phyloP scores from a whole-genome alignment of 2,797 vertebrate species.

The Enteromius thamalakanensis region DNA sequence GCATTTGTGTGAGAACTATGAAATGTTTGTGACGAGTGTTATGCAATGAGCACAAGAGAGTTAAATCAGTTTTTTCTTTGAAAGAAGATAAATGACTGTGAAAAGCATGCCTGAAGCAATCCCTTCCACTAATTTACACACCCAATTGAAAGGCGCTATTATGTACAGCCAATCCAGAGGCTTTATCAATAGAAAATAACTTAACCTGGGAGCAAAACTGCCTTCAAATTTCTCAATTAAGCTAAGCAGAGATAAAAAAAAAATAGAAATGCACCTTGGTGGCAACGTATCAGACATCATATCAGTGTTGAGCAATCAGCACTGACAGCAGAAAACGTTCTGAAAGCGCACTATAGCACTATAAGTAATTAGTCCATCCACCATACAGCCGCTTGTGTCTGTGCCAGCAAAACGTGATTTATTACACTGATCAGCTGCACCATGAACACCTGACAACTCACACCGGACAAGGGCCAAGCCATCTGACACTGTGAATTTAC shows the following conservation, averaged over 20 bases:
- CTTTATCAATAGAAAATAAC: conserved; percentile 36
- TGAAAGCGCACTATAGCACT: conserved; percentile 46
- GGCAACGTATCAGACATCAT: conserved; percentile 38
- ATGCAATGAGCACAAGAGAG: conserved; percentile 4
- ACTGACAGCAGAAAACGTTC: conserved; percentile 43
- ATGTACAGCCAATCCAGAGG: conserved; percentile 11
- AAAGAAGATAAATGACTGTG: conserved; percentile 32
- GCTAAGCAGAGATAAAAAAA: neutral
- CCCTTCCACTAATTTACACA: conserved; percentile 20
- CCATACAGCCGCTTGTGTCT: conserved; percentile 41
- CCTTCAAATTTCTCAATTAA: conserved; percentile 25
- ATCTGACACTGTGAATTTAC: conserved; percentile 37
- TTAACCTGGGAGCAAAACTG: conserved; percentile 11
- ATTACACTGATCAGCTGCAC: conserved; percentile 51
- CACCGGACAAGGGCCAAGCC: conserved; percentile 39
- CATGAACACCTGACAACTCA: conserved; percentile 48
- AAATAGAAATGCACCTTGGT: conserved; percentile 10
- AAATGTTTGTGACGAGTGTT: neutral
- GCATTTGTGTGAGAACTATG: neutral
- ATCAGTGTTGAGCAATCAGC: conserved; percentile 37
- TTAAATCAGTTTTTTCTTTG: neutral
- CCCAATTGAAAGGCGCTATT: conserved; percentile 6
- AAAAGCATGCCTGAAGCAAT: conserved; percentile 21
- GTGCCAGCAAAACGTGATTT: conserved; percentile 47
- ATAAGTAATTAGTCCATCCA: conserved; percentile 53